Percentiles rank a stretch among this genome's conserved stretches.
Evolutionary conservation across 2,113 vertebrate genomes (phyloP).

Genomic region (Antigone vipio): DNA sequence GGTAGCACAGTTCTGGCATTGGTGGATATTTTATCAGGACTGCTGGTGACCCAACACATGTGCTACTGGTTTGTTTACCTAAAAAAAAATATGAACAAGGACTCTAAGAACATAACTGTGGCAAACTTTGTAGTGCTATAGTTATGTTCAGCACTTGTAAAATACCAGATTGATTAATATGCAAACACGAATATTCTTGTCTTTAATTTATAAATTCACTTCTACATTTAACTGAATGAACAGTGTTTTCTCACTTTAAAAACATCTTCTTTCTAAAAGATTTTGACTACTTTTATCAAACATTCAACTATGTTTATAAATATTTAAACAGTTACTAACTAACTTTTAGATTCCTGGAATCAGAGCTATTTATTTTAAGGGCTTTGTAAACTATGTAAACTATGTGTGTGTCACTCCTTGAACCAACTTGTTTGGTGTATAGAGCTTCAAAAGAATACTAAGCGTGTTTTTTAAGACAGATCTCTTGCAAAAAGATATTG

Average conservation of each 20-base stretch:
- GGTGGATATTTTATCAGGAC: background rate
- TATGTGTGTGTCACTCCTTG: background rate
- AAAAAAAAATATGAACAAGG: background rate
- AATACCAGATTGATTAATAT: background rate
- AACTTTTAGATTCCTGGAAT: background rate
- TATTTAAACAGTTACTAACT: background rate
- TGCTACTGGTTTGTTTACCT: background rate
- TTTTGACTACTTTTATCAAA: background rate
- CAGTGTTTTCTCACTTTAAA: background rate
- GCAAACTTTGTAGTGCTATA: background rate
- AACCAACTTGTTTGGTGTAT: background rate
- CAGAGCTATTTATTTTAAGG: slow-evolving; percentile 13
- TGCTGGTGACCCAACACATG: background rate
- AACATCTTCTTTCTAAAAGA: background rate
- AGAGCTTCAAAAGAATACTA: background rate
- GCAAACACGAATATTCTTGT: background rate
- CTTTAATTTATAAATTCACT: background rate
- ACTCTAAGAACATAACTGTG: background rate
- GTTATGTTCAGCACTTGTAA: background rate
- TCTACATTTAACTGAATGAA: background rate
- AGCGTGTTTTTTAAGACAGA: background rate
- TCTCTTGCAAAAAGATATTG: background rate
- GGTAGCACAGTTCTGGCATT: background rate
- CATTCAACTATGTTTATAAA: background rate
- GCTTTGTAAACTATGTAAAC: background rate